These are phyloP conservation scores for Hybos culiciformis DNA, from an alignment of 2,888 invertebrate species.

Conservation along the genomic window DNA sequence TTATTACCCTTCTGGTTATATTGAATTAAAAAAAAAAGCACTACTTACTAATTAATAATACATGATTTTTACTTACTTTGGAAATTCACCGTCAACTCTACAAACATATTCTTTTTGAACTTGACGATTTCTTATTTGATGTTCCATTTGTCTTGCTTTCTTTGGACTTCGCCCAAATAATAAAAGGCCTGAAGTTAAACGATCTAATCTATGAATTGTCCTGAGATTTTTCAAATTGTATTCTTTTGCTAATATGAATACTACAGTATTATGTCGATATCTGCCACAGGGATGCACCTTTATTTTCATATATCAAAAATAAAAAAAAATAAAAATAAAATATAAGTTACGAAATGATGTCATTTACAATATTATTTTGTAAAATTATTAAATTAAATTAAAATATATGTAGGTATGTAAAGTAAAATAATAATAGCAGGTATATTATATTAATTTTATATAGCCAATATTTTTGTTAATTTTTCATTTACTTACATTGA, in stretches of 20 bases:
- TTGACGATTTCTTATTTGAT: constrained; percentile 81
- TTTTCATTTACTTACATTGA: too few relatives aligned
- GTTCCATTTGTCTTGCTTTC: constrained; percentile 89
- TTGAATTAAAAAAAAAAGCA: constrained; percentile 5
- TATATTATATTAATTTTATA: too few relatives aligned
- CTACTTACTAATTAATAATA: constrained; percentile 4
- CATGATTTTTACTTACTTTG: constrained; percentile 51
- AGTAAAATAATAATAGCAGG: too few relatives aligned
- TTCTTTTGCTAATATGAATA: constrained; percentile 92
- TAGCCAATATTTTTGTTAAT: too few relatives aligned
- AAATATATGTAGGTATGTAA: too few relatives aligned
- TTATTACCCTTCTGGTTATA: neutral
- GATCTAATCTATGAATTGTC: constrained; percentile 90
- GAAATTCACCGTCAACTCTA: constrained; percentile 86
- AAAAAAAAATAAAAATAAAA: too few relatives aligned
- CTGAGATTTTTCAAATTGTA: constrained; percentile 85
- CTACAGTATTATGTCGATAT: constrained; percentile 93
- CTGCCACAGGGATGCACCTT: constrained; percentile 96
- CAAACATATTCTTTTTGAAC: constrained; percentile 93
- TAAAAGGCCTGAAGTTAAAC: constrained; percentile 84
- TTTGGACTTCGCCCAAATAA: constrained; percentile 87
- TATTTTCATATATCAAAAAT: neutral
- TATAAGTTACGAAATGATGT: too few relatives aligned
- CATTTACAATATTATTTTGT: too few relatives aligned
- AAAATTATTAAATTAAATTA: too few relatives aligned